Evolutionary conservation across 2,888 invertebrate species (phyloP).

Genomic region (Yponomeuta evonymella): DNA sequence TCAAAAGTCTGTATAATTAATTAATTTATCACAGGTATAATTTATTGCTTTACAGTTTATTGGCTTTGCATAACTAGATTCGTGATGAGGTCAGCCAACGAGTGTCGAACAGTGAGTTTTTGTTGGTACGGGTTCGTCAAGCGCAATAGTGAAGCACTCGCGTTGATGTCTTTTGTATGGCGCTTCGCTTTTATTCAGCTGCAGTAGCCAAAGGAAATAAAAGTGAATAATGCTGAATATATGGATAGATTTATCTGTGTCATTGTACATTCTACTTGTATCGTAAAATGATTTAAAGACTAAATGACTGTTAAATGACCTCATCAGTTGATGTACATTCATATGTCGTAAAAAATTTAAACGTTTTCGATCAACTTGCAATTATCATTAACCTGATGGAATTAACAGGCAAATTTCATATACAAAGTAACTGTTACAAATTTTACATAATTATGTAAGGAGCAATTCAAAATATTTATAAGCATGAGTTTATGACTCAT

Average conservation of each 20-base stretch:
- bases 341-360: too few relatives aligned
- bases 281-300: not conserved
- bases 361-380: too few relatives aligned
- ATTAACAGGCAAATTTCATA: too few relatives aligned
- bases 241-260: too few relatives aligned
- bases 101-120: slow-evolving; percentile 17
- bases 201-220: not conserved
- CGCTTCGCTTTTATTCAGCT: slow-evolving; percentile 6
- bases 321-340: too few relatives aligned
- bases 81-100: not conserved
- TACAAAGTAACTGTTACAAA: too few relatives aligned
- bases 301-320: too few relatives aligned
- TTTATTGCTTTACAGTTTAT: not conserved
- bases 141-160: slow-evolving; percentile 23
- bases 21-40: not conserved
- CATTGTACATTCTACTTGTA: not conserved
- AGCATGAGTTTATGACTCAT: too few relatives aligned
- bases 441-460: too few relatives aligned
- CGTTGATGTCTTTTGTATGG: slow-evolving; percentile 63
- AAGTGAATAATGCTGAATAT: too few relatives aligned
- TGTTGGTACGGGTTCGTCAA: slow-evolving; percentile 1
- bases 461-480: too few relatives aligned
- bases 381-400: too few relatives aligned
- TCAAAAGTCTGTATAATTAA: slow-evolving; percentile 24
- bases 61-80: not conserved